Evolutionary conservation across 2,113 vertebrate species (phyloP).

Genomic region (Leiothrix lutea): DNA sequence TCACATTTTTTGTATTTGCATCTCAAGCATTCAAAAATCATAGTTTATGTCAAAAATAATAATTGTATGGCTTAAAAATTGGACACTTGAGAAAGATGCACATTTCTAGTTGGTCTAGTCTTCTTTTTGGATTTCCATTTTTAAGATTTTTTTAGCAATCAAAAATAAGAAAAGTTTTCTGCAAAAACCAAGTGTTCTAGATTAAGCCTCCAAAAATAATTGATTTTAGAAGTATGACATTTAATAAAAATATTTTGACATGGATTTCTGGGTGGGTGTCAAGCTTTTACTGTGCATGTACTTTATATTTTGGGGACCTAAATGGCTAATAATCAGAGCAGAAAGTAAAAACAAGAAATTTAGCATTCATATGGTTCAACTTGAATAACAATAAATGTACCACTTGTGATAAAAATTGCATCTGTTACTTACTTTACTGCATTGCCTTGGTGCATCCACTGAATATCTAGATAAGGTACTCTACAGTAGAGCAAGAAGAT

Average conservation of each 20-base stretch:
- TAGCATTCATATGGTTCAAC: neutral
- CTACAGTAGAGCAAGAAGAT: neutral
- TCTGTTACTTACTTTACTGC: neutral
- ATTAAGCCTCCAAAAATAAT: neutral
- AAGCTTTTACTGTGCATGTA: neutral
- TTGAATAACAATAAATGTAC: neutral
- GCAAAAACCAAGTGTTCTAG: neutral
- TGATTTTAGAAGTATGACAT: neutral
- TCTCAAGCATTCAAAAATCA: neutral
- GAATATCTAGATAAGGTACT: neutral
- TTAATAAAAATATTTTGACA: neutral
- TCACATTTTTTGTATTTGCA: neutral
- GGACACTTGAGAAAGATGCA: neutral
- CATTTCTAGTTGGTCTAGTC: neutral
- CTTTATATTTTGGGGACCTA: neutral
- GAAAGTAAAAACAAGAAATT: neutral
- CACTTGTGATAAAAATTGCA: neutral
- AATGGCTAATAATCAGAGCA: neutral
- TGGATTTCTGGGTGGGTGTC: neutral
- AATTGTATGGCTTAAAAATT: neutral
- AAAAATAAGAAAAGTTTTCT: neutral
- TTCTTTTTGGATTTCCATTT: neutral
- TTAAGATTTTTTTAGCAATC: neutral
- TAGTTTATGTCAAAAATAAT: neutral
- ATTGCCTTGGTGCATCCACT: neutral